phyloP scores from a whole-genome alignment of 2,797 vertebrate genomes.

The Paguma larvata region DNA sequence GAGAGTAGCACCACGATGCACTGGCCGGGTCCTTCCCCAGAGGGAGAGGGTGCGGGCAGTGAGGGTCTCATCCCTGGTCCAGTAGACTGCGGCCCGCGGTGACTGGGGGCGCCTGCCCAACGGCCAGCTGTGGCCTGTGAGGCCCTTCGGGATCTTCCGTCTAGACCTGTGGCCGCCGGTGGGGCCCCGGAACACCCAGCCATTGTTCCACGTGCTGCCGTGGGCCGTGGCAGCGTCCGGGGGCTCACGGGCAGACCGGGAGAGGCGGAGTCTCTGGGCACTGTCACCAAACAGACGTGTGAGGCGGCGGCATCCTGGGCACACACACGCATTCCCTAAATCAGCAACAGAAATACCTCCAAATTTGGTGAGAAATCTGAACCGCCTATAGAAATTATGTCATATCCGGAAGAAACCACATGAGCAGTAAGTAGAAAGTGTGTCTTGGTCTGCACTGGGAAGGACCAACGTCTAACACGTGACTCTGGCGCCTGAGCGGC shows the following conservation, averaged over 20 bases:
- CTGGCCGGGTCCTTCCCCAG: too few relatives aligned
- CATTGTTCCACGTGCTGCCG: background rate
- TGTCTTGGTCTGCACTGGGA: background rate
- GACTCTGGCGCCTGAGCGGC: background rate
- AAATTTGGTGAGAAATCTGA: background rate
- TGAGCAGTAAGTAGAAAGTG: background rate
- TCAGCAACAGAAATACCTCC: background rate
- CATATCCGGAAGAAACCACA: background rate
- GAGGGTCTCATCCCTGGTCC: background rate
- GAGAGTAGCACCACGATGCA: background rate
- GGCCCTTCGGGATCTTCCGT: background rate
- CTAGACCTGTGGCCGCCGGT: background rate
- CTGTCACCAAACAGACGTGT: accelerated
- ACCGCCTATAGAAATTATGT: too few relatives aligned
- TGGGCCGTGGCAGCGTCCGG: too few relatives aligned
- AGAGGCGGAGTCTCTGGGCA: accelerated
- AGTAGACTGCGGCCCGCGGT: accelerated
- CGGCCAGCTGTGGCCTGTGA: accelerated
- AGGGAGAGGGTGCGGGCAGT: background rate
- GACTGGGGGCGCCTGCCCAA: background rate
- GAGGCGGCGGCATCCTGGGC: accelerated
- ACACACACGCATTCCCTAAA: accelerated
- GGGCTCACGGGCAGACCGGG: background rate
- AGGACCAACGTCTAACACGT: background rate
- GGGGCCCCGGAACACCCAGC: background rate